Evolutionary conservation across 2,888 invertebrate species (phyloP).

Genomic region (Pseudoips prasinana): DNA sequence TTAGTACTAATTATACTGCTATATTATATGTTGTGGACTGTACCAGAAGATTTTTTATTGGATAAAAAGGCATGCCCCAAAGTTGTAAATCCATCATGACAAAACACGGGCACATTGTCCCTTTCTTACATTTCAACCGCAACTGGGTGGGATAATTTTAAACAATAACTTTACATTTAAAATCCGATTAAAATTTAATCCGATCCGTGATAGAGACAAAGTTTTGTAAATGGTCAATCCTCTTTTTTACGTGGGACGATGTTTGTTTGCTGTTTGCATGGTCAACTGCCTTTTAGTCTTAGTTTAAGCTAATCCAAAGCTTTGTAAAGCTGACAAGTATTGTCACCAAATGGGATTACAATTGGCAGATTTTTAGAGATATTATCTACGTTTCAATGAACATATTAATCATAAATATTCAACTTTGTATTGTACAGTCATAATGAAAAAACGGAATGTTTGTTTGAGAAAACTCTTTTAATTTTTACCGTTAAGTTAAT

Average conservation of each 20-base stretch:
- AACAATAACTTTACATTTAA: constrained; percentile 66
- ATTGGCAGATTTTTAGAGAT: constrained; percentile 1
- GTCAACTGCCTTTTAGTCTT: constrained; percentile 20
- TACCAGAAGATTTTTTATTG: constrained; percentile 18
- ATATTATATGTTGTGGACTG: background rate
- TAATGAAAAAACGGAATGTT: too few relatives aligned
- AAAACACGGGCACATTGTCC: constrained; percentile 27
- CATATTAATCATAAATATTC: constrained; percentile 1
- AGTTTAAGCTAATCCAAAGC: constrained; percentile 2
- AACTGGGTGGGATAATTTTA: constrained; percentile 57
- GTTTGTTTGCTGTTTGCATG: constrained; percentile 30
- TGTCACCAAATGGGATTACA: constrained; percentile 27
- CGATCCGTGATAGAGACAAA: constrained; percentile 48
- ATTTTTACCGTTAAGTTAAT: too few relatives aligned
- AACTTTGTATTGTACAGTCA: too few relatives aligned
- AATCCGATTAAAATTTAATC: constrained; percentile 66
- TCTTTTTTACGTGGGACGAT: constrained; percentile 39
- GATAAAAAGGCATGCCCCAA: constrained; percentile 25
- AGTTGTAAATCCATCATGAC: constrained; percentile 32
- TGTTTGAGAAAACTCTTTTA: too few relatives aligned
- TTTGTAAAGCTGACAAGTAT: constrained; percentile 17
- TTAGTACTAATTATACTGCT: too few relatives aligned
- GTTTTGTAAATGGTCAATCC: constrained; percentile 44
- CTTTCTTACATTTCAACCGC: constrained; percentile 15
- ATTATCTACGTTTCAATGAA: constrained; percentile 13